A percentile compares a stretch with the other conserved stretches of the same genome.
phyloP scores from a whole-genome alignment of 2,113 vertebrate genomes.

The Apistogramma diplotaenia region DNA sequence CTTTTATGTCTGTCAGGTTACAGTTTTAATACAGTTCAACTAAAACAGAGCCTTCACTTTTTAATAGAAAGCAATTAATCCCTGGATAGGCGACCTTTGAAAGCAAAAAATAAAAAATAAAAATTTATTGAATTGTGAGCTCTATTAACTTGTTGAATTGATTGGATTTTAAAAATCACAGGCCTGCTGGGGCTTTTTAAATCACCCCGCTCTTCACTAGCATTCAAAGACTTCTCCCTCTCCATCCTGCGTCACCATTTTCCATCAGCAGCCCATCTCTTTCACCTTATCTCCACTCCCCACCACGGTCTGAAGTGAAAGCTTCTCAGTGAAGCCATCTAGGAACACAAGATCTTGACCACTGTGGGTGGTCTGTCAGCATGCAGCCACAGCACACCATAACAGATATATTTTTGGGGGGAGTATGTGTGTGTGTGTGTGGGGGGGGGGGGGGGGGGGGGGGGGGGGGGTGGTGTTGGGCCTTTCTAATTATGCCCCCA shows the following conservation, averaged over 20 bases:
- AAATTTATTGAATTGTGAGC: not conserved
- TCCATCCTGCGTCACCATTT: not conserved
- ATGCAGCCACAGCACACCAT: not conserved
- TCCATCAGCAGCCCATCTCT: conserved; percentile 13
- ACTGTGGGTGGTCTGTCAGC: conserved; percentile 22
- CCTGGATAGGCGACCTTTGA: not conserved
- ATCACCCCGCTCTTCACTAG: conserved; percentile 2
- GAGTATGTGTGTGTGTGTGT: too few relatives aligned
- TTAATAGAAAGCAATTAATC: not conserved
- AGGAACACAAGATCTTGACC: not conserved
- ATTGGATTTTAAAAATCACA: conserved; percentile 8
- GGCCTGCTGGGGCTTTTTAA: conserved; percentile 14
- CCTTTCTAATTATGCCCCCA: too few relatives aligned
- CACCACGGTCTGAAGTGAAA: conserved; percentile 2
- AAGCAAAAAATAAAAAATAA: not conserved
- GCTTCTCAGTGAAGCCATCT: not conserved
- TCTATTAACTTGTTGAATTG: conserved; percentile 11
- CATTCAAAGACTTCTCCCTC: conserved; percentile 24
- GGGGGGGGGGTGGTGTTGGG: too few relatives aligned
- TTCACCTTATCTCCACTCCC: conserved; percentile 4
- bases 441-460: too few relatives aligned
- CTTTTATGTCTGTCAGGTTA: not conserved
- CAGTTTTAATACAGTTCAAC: not conserved
- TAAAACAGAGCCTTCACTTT: not conserved
- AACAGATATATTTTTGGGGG: too few relatives aligned